These are phyloP conservation scores for Tinea pellionella DNA, from an alignment of 2,888 invertebrate species.

Conservation along the genomic window DNA sequence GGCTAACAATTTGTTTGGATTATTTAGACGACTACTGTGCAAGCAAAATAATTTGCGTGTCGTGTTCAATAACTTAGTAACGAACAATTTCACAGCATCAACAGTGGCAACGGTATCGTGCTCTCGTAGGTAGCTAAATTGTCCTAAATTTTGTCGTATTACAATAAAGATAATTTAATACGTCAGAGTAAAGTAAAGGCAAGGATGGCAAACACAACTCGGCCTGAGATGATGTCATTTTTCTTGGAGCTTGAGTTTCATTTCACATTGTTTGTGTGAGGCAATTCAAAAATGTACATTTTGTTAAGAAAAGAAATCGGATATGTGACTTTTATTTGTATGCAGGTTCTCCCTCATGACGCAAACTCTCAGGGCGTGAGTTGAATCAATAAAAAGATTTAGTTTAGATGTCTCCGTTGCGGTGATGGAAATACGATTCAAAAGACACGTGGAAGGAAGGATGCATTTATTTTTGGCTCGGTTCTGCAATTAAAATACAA, in stretches of 20 bases:
- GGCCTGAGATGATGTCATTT: conserved; percentile 4
- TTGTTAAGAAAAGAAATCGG: conserved; percentile 8
- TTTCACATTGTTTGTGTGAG: not conserved
- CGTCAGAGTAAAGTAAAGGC: not conserved
- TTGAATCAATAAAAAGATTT: conserved; percentile 11
- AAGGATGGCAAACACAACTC: not conserved
- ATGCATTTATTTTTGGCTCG: not conserved
- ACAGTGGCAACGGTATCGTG: not conserved
- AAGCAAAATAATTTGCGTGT: not conserved
- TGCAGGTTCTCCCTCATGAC: conserved; percentile 4
- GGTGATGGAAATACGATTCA: conserved; percentile 12
- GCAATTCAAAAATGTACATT: not conserved
- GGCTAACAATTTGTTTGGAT: not conserved
- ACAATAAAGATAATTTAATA: not conserved
- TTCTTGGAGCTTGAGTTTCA: conserved; percentile 1
- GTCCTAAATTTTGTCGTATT: not conserved
- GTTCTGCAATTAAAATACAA: conserved; percentile 1
- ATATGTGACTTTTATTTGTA: conserved; percentile 9
- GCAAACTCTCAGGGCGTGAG: not conserved
- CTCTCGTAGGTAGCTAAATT: not conserved
- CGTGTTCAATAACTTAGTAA: not conserved
- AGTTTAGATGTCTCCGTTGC: conserved; percentile 5
- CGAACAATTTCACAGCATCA: not conserved
- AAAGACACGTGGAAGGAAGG: conserved; percentile 7
- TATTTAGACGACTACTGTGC: not conserved